These are phyloP conservation scores for Pterostichus niger DNA, from an alignment of 2,888 invertebrate genomes.

Conservation along the genomic window DNA sequence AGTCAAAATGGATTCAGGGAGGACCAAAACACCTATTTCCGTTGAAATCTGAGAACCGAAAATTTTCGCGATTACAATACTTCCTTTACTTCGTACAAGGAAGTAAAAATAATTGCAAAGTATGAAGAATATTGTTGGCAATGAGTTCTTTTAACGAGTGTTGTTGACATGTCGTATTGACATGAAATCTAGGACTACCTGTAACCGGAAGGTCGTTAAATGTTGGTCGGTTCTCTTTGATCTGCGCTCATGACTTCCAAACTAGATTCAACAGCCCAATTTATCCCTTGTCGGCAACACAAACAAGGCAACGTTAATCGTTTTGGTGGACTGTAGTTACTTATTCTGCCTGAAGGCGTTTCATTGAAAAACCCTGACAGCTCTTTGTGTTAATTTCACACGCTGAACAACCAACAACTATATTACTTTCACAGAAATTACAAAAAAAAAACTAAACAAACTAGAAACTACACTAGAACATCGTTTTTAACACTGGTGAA, in stretches of 20 bases:
- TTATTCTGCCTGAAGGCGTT: constrained; percentile 34
- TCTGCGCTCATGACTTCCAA: constrained; percentile 62
- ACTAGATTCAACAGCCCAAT: constrained; percentile 59
- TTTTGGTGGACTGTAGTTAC: constrained; percentile 25
- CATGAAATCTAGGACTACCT: background rate
- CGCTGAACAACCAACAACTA: background rate
- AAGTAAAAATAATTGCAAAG: constrained; percentile 27
- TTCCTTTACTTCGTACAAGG: too few species aligned
- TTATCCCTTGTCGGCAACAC: constrained; percentile 56
- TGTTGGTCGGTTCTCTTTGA: constrained; percentile 50
- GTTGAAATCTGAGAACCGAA: too few species aligned
- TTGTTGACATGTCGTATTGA: too few species aligned
- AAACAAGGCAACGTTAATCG: constrained; percentile 54
- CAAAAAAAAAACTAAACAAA: background rate
- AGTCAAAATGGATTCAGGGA: too few species aligned
- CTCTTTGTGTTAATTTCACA: constrained; percentile 40
- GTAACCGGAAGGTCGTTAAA: constrained; percentile 20
- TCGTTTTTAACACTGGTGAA: too few species aligned
- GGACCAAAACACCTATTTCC: too few species aligned
- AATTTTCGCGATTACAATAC: too few species aligned
- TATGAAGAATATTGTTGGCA: background rate
- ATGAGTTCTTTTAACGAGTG: constrained; percentile 4
- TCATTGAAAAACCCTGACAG: constrained; percentile 37
- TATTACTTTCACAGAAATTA: constrained; percentile 3
- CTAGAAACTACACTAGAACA: background rate